A percentile compares a stretch with the other conserved stretches of the same genome.
Evolutionary conservation across 1,140 invertebrate species (phyloP).

Genomic region (Holotrichia oblita): DNA sequence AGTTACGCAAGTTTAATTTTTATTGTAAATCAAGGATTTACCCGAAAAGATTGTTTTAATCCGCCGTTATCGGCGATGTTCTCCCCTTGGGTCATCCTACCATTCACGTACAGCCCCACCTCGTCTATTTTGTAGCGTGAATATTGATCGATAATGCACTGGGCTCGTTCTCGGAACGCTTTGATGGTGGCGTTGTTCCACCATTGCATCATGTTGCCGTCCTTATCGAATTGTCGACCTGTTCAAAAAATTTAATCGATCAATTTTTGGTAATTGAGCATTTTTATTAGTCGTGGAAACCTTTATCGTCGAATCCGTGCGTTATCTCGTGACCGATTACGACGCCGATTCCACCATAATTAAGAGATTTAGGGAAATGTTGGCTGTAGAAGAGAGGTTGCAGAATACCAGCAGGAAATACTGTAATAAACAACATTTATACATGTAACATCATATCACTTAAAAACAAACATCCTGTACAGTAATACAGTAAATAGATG

Average conservation of each 20-base stretch:
- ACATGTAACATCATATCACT: too few species aligned
- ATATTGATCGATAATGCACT: slow-evolving; percentile 97
- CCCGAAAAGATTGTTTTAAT: slow-evolving; percentile 91
- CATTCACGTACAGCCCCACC: slow-evolving; percentile 84
- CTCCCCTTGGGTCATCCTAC: slow-evolving; percentile 91
- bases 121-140: slow-evolving; percentile 85
- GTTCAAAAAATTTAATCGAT: slow-evolving; percentile 24
- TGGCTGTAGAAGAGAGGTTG: slow-evolving; percentile 89
- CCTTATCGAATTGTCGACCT: slow-evolving; percentile 95
- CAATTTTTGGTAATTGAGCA: too few species aligned
- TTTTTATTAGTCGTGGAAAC: too few species aligned
- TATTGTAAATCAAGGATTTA: slow-evolving; percentile 60
- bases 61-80: slow-evolving; percentile 98
- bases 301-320: slow-evolving; percentile 91
- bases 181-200: slow-evolving; percentile 95
- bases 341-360: slow-evolving; percentile 88
- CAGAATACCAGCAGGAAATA: slow-evolving; percentile 90
- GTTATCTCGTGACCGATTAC: slow-evolving; percentile 90
- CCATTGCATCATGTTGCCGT: slow-evolving; percentile 98
- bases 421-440: slow-evolving; percentile 65
- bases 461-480: too few species aligned
- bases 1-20: not conserved
- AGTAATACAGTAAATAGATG: too few species aligned
- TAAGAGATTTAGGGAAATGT: slow-evolving; percentile 83
- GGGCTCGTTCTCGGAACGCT: slow-evolving; percentile 88